phyloP scores from a whole-genome alignment of 2,113 vertebrate species.

The Albula glossodonta region DNA sequence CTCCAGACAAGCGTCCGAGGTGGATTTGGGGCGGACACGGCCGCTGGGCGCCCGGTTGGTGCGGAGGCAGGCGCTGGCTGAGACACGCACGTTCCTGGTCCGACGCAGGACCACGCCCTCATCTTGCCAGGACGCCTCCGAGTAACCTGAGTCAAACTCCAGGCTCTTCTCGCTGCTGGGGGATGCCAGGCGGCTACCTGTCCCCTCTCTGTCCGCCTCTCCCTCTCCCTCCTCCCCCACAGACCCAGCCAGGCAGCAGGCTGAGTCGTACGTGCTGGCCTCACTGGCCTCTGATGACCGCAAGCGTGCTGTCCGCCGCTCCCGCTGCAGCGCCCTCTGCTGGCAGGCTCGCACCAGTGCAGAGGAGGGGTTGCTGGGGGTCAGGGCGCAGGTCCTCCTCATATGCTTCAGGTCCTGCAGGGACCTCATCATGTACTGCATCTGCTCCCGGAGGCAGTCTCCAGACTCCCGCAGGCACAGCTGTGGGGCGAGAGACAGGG shows the following conservation, averaged over 20 bases:
- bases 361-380: constrained; percentile 37
- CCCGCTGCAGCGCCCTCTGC: constrained; percentile 60
- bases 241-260: constrained; percentile 80
- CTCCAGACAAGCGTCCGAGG: constrained; percentile 90
- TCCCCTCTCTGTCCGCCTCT: constrained; percentile 53
- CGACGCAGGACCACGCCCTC: constrained; percentile 75
- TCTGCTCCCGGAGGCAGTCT: constrained; percentile 70
- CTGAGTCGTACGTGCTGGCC: constrained; percentile 78
- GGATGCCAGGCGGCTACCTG: constrained; percentile 54
- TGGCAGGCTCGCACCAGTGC: constrained; percentile 53
- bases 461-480: constrained; percentile 74
- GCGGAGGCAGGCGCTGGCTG: constrained; percentile 72
- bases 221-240: constrained; percentile 73
- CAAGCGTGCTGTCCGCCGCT: constrained; percentile 54
- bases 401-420: constrained; percentile 71
- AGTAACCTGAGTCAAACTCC: constrained; percentile 92
- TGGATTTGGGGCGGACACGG: constrained; percentile 86
- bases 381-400: constrained; percentile 53
- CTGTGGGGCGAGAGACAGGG: constrained; percentile 58
- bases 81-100: constrained; percentile 73
- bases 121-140: constrained; percentile 87
- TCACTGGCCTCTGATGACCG: constrained; percentile 73
- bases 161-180: constrained; percentile 81
- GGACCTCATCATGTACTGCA: constrained; percentile 80
- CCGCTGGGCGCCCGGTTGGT: constrained; percentile 65